Percentiles rank a stretch among this genome's conserved stretches.
Evolutionary conservation across 2,888 invertebrate genomes (phyloP).

Genomic region (Drosophila peninsularis): DNA sequence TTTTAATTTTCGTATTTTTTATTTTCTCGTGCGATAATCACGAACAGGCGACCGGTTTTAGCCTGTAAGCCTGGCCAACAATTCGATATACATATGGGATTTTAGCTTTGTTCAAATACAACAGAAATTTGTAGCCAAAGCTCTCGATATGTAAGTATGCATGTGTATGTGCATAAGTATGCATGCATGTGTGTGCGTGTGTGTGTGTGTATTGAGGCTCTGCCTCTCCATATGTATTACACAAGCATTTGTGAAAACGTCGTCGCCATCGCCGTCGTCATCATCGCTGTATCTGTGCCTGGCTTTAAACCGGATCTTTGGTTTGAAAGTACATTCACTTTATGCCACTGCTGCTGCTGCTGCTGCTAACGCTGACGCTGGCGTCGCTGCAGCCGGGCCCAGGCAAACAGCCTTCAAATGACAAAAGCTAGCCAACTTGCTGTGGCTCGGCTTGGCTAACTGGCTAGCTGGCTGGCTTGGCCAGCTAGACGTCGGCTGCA

Average conservation of each 20-base stretch:
- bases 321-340: constrained; percentile 83
- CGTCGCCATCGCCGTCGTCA: constrained; percentile 59
- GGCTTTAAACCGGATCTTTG: constrained; percentile 82
- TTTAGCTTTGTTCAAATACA: constrained; percentile 55
- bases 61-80: constrained; percentile 60
- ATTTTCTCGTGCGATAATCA: constrained; percentile 53
- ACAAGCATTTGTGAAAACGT: constrained; percentile 78
- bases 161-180: neutral
- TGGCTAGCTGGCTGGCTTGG: constrained; percentile 30
- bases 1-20: constrained; percentile 28
- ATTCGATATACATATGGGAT: constrained; percentile 57
- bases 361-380: constrained; percentile 34
- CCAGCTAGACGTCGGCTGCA: constrained; percentile 57
- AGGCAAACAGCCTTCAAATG: constrained; percentile 75
- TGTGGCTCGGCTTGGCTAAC: constrained; percentile 32
- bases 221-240: constrained; percentile 69
- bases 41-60: constrained; percentile 58
- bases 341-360: constrained; percentile 57
- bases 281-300: constrained; percentile 64
- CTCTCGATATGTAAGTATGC: constrained; percentile 26
- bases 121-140: constrained; percentile 57
- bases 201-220: constrained; percentile 19
- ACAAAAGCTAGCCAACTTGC: constrained; percentile 57
- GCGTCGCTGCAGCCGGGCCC: constrained; percentile 57
- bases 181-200: constrained; percentile 8